Conservation (phyloP, 2,797 vertebrate species). For the Gallirallus australis region DNA sequence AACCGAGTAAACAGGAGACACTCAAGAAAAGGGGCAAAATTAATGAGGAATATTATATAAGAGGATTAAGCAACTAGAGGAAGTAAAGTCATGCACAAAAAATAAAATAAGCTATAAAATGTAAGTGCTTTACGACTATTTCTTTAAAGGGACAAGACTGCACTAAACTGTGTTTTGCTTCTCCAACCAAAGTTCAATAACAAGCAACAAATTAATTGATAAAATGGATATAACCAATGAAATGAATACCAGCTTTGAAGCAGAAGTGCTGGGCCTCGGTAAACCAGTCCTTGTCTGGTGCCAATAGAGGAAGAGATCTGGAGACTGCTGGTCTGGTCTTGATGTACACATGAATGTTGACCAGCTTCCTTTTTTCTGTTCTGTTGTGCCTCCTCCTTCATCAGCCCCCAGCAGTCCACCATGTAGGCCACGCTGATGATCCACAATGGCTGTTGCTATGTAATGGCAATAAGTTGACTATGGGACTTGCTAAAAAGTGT, state of each 20-base stretch:
- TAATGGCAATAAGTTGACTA: neutral
- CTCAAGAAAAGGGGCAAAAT: neutral
- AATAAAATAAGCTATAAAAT: neutral
- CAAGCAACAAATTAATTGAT: neutral
- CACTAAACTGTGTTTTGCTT: neutral
- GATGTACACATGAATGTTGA: neutral
- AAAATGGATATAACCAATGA: neutral
- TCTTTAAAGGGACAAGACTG: neutral
- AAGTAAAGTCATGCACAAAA: neutral
- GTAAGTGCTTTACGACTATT: neutral
- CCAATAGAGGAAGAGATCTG: neutral
- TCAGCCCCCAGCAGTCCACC: neutral
- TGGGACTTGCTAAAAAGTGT: neutral
- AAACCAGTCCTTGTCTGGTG: neutral
- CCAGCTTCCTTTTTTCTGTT: neutral
- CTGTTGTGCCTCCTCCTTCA: neutral
- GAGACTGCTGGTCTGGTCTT: neutral
- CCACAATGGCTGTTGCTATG: neutral
- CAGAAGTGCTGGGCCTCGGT: neutral
- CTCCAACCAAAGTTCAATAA: neutral
- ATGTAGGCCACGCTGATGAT: neutral
- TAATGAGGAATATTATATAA: neutral
- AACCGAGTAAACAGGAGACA: neutral
- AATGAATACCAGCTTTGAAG: neutral
- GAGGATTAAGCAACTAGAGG: neutral